Base-by-base conservation (phyloP, 2,888 invertebrate genomes). In the Heteromurus nitidus region DNA sequence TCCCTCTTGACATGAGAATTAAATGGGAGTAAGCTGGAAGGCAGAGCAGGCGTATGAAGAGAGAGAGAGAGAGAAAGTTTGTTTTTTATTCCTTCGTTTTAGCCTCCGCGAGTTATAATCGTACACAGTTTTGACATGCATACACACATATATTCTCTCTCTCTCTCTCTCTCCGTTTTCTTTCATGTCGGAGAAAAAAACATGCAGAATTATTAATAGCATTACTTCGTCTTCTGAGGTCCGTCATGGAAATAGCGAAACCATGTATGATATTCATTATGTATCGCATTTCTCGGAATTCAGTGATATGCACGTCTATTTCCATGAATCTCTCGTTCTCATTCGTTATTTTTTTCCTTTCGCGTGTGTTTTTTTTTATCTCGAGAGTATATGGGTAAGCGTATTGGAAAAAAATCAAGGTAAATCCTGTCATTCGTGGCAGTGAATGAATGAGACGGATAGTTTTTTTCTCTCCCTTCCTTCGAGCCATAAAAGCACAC, bases 381-480 rank as follows among this genome's bases (percentile, higher is more conserved):
- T 24, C 58, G 9, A 20, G 20, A 50, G 20, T 18, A 18, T 2
- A 55, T 24, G 3, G 22, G 58, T 1, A 7, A 16, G 28, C 58
- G 58, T 58, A 28, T 28, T 58, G 62, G 31, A 31, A 44, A 36
- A 28, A 44, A 42, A 22, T 65, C 44, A 50, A 53, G 69, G 53
- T 73, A 42, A 70, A 30, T n/a, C 36, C 20, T 60, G 65, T 65
- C 74, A 74, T 55, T 64, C 55, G 20, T 74, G 74, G 55, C 50
- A 53, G 30, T 47, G 62, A 73, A 74, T 55, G 65, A 64, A 74
- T 42, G 65, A 74, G 74, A 65, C 74, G 53, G 65, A 74, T 74
- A 30, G 65, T 31, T 20, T 72, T 60, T 58, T 31, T 70, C 36
- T 11, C 13, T 24, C 13, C 36, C 13, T 36, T 36, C 7, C 36